Base-by-base conservation (phyloP, 2,888 invertebrate species). In the Athrips mouffetella region DNA sequence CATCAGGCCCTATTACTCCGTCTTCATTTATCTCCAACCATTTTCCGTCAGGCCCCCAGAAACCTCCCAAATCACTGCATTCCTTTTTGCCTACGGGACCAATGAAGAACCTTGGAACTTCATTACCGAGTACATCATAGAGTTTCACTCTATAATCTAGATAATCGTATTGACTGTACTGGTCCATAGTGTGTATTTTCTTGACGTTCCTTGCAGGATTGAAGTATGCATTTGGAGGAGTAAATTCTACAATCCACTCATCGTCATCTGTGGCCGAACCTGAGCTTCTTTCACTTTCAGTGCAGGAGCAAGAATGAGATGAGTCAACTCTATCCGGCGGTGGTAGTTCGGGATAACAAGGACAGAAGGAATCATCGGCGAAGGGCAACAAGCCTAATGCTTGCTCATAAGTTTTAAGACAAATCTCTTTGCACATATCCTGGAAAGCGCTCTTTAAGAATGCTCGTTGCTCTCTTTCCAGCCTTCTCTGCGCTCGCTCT, bases 231-330 rank as follows among this genome's bases (percentile, higher is more conserved):
- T 62, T 76, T 0, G 89, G 87, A 5, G 89, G 87, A n/a, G 87
- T 88, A 53, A 88, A 86, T 57, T 88, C 87, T 13, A 89, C 67
- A 29, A 83, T 57, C 88, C 89, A 89, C 63, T 87, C 87, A 55
- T 86, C 88, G 1, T 69, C 75, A 54, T 88, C 87, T 0, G 86
- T 85, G 47, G 80, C 85, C 1, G 84, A 80, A 20, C 66, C 70
- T 1, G 74, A 70, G 1, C 58, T 55, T 1, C 66, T 63, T 21
- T 29, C 35, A 10, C 76, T 76, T 62, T 80, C 80, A 0, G 85
- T 82, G 54, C 87, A 87, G 18, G 88, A 85, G 52, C 86, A 87
- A 3, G 85, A 85, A 16, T 68, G 58, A 41, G 81, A 73, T 15
- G 69, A 29, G 35, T 81, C 74, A 7, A 70, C 64, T 47, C 63